phyloP scores from a whole-genome alignment of 2,888 invertebrate genomes.

The Melipona bicolor region DNA sequence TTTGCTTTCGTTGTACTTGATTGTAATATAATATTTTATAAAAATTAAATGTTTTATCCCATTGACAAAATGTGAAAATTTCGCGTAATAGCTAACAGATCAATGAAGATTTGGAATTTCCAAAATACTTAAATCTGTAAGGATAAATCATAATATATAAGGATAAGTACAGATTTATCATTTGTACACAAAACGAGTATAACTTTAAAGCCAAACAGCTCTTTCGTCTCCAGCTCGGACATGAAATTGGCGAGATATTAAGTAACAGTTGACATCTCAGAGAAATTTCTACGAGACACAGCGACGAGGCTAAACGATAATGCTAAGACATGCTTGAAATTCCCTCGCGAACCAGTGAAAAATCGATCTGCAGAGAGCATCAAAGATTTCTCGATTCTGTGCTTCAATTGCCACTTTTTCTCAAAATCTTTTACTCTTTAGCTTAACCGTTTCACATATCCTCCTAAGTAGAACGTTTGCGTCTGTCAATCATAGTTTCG shows the following conservation, averaged over 20 bases:
- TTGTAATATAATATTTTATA: too few species aligned
- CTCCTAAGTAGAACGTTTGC: conserved; percentile 10
- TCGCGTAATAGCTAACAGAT: too few species aligned
- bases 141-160: not conserved
- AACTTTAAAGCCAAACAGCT: not conserved
- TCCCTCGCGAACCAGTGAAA: conserved; percentile 16
- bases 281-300: conserved; percentile 27
- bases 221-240: not conserved
- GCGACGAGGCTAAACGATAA: conserved; percentile 29
- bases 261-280: conserved; percentile 40
- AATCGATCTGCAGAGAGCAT: conserved; percentile 25
- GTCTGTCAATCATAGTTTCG: conserved; percentile 11
- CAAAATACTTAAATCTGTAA: not conserved
- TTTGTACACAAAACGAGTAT: not conserved
- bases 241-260: conserved; percentile 14
- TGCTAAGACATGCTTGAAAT: conserved; percentile 39
- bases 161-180: not conserved
- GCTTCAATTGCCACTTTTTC: conserved; percentile 34
- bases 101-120: not conserved
- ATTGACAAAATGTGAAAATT: too few species aligned
- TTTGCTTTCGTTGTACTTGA: too few species aligned
- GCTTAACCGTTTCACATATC: not conserved
- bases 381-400: conserved; percentile 41
- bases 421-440: conserved; percentile 25
- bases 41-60: too few species aligned